Evolutionary conservation across 2,888 invertebrate genomes (phyloP), one percentile per base, ranked within the genome.

Genomic region (Limenitis camilla): DNA sequence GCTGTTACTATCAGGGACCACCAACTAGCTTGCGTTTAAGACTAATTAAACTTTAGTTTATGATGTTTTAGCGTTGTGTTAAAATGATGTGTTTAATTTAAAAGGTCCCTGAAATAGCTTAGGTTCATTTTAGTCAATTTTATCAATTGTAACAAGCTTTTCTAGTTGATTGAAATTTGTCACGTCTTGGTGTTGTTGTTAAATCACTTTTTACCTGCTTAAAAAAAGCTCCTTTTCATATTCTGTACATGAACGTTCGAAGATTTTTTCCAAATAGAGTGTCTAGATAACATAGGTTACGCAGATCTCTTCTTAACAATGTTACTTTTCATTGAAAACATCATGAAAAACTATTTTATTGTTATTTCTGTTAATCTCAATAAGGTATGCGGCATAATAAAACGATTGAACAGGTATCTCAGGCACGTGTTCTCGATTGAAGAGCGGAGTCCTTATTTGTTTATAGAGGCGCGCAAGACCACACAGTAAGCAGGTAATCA

Each of bases 401-500:
- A 55, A 53, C 48, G 48, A 52, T 40, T 49, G 45, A 52, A 54
- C 55, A 53, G 51, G 58, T 55, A 59, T 58, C 50, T 56, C 63
- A 64, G 69, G 71, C 79, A 78, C 78, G 79, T 81, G 81, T 74
- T 71, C 69, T 63, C 68, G 65, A 72, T 72, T 69, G 66, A 64
- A 65, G 70, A 65, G 66, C 64, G 65, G 71, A 64, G 66, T 64
- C 69, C 65, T 64, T 75, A 69, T 79, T 78, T 83, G 80, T 76
- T 72, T 71, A 66, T 78, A 72, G 76, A 83, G 81, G 80, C 71
- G 72, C 60, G 50, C 60, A 60, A 77, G 86, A 85, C 84, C 86
- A 84, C 84, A 85, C 84, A 81, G 78, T 79, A 73, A 74, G 84
- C 72, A 74, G 76, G 74, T 78, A 78, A 81, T 84, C 82, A 79